phyloP scores from a whole-genome alignment of 2,797 vertebrate species.

The Hoplostethus mediterraneus region DNA sequence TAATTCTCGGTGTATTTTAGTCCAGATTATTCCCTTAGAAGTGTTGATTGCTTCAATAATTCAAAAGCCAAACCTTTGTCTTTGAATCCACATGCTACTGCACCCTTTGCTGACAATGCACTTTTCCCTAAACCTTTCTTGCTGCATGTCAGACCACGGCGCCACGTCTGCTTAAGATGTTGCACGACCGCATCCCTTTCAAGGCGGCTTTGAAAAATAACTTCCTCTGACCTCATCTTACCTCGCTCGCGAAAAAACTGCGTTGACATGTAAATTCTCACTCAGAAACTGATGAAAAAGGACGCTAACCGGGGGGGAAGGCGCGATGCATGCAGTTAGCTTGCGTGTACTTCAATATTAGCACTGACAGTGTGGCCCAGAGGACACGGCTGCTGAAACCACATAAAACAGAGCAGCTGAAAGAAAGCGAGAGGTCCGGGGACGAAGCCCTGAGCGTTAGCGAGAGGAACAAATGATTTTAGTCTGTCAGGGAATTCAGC shows the following conservation, averaged over 20 bases:
- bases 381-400: slow-evolving; percentile 79
- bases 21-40: slow-evolving; percentile 34
- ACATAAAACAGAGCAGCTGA: slow-evolving; percentile 80
- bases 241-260: slow-evolving; percentile 30
- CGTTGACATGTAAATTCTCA: slow-evolving; percentile 53
- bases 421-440: slow-evolving; percentile 60
- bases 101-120: slow-evolving; percentile 56
- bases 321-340: slow-evolving; percentile 59
- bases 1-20: slow-evolving; percentile 1
- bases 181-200: slow-evolving; percentile 43
- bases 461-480: slow-evolving; percentile 82
- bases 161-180: slow-evolving; percentile 26
- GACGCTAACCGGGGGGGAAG: slow-evolving; percentile 64
- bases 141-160: slow-evolving; percentile 32
- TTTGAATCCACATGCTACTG: slow-evolving; percentile 65
- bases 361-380: slow-evolving; percentile 80
- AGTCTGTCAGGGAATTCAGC: slow-evolving; percentile 85
- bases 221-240: slow-evolving; percentile 56
- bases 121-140: slow-evolving; percentile 55
- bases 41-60: slow-evolving; percentile 75
- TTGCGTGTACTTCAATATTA: slow-evolving; percentile 78
- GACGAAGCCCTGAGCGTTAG: slow-evolving; percentile 62
- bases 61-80: slow-evolving; percentile 68
- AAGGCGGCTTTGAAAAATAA: slow-evolving; percentile 64
- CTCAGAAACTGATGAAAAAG: slow-evolving; percentile 69